These are phyloP conservation scores for Psittacula echo DNA, from an alignment of 2,797 vertebrate genomes.

Conservation along the genomic window DNA sequence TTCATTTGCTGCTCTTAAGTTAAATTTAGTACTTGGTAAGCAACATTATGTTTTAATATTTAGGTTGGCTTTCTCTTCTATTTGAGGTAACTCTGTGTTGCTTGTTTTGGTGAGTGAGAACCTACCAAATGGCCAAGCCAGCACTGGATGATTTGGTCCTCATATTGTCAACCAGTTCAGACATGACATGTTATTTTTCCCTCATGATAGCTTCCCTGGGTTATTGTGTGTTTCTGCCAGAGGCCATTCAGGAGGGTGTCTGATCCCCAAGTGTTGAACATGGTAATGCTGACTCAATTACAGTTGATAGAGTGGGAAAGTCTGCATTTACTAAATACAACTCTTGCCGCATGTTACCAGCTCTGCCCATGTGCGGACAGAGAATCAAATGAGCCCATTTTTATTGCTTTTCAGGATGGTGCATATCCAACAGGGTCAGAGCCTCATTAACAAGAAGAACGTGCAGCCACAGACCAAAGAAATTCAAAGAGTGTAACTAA, in stretches of 20 bases:
- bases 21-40: background rate
- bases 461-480: background rate
- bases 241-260: background rate
- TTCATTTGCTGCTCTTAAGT: background rate
- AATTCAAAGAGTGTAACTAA: background rate
- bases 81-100: background rate
- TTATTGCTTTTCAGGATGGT: background rate
- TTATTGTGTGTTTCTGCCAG: background rate
- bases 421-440: background rate
- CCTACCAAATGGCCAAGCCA: background rate
- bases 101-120: background rate
- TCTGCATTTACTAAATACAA: background rate
- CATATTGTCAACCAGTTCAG: background rate
- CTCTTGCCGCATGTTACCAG: rapidly evolving
- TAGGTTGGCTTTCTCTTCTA: background rate
- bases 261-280: background rate
- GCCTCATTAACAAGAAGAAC: background rate
- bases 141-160: background rate
- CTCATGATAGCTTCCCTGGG: background rate
- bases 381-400: background rate
- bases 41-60: background rate
- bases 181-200: background rate
- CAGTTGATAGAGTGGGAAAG: background rate
- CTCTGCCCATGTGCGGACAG: background rate
- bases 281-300: background rate